Evolutionary conservation across 2,888 invertebrate species (phyloP).

Genomic region (Drosophila pseudotakahashii): DNA sequence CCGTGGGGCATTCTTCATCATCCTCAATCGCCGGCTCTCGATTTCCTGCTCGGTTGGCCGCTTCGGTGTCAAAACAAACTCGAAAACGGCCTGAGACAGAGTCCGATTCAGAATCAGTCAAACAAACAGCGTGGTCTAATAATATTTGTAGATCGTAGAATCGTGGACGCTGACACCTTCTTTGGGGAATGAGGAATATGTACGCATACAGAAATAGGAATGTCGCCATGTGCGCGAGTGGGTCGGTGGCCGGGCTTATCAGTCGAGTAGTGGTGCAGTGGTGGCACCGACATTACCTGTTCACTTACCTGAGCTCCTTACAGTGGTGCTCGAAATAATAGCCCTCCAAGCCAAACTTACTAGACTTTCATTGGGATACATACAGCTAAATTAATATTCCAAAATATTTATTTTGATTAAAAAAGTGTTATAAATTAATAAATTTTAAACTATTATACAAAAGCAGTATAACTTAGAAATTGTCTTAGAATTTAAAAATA

Average conservation of each 20-base stretch:
- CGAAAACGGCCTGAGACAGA: conserved; percentile 15
- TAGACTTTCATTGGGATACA: no score
- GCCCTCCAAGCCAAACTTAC: neutral
- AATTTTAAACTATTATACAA: no score
- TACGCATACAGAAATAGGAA: conserved; percentile 19
- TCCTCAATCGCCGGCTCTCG: conserved; percentile 12
- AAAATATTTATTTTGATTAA: no score
- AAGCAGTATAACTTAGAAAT: no score
- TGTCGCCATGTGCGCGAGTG: conserved; percentile 37
- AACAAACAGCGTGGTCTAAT: conserved; percentile 30
- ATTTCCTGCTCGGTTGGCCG: conserved; percentile 32
- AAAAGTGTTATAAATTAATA: no score
- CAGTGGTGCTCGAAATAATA: conserved; percentile 1
- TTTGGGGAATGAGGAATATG: conserved; percentile 18
- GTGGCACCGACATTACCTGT: conserved; percentile 26
- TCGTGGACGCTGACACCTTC: conserved; percentile 29
- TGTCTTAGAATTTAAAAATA: no score
- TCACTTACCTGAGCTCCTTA: conserved; percentile 14
- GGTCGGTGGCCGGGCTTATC: conserved; percentile 35
- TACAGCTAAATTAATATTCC: no score
- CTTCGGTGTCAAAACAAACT: conserved; percentile 42
- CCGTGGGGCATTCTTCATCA: conserved; percentile 42
- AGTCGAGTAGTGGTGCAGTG: conserved; percentile 21
- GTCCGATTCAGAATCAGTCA: conserved; percentile 23
- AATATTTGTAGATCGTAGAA: conserved; percentile 41